Evolutionary conservation across 2,797 vertebrate genomes (phyloP), one percentile per base, ranked within the genome.

Genomic region (Pangasius larnaudii): DNA sequence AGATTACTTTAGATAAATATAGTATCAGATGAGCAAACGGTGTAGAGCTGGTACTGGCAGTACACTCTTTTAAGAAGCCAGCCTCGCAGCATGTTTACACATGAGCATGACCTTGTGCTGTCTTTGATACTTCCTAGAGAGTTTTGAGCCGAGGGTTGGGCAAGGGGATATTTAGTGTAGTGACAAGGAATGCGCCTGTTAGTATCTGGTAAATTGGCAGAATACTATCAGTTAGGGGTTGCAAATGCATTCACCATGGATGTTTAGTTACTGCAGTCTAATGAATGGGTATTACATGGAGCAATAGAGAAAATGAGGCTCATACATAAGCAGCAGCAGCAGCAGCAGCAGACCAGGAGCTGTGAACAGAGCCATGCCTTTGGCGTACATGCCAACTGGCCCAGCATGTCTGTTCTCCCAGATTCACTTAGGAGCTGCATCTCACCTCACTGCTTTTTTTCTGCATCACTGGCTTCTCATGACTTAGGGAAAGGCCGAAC

Each of bases 221-320:
- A 88, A 93, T 69, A 67, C 51, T 67, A 83, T 51, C 63, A 61
- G 61, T 59, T 72, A 72, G 30, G 75, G 83, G 78, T 80, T 78
- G 89, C 88, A 88, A 93, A 93, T 92, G 85, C 91, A 94, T 95
- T 92, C 91, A 94, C 94, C 92, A 94, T 86, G 8, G 86, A 88
- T 42, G 30, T 33, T 84, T 69, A 33, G 63, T 89, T 89, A 90
- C 87, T 92, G 89, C 91, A 92, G 92, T 93, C 42, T 91, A 91
- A 83, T 89, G 84, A 88, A 74, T 71, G 63, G 81, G 87, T 85
- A 90, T 93, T 94, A 94, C 94, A 89, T 93, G 94, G 93, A 92
- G 85, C 90, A 91, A 87, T 90, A 90, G 90, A 86, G 69, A 85
- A 51, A 36, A 89, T 11, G 78, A 91, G 94, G 92, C 92, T 88